These are phyloP conservation scores for Heliopora coerulea DNA, from an alignment of 92 coral and sea anemone species.

Conservation along the genomic window DNA sequence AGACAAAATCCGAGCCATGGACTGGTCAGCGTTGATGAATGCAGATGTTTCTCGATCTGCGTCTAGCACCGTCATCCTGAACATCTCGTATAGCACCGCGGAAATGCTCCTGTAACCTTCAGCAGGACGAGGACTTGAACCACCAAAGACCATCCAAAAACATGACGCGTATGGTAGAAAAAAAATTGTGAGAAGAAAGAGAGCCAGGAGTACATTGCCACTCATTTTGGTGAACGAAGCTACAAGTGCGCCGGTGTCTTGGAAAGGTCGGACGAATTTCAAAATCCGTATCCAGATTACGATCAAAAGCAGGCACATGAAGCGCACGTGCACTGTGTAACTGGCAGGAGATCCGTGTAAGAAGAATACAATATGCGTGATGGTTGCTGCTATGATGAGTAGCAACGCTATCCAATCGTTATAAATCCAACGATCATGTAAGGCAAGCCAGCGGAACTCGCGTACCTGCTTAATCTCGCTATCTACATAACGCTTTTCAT, in stretches of 20 bases:
- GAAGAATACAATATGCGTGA: conserved; percentile 67
- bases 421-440: conserved; percentile 84
- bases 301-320: conserved; percentile 80
- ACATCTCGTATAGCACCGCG: conserved; percentile 76
- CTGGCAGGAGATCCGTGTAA: conserved; percentile 48
- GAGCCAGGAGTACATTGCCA: conserved; percentile 70
- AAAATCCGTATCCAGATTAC: conserved; percentile 81
- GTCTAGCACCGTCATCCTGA: conserved; percentile 89
- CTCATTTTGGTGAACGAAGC: conserved; percentile 83
- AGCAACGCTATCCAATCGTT: conserved; percentile 83
- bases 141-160: conserved; percentile 93
- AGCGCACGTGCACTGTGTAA: conserved; percentile 60
- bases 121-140: conserved; percentile 45
- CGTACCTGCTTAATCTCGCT: conserved; percentile 78
- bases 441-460: conserved; percentile 67
- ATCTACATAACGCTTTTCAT: conserved; percentile 81
- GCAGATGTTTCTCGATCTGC: conserved; percentile 64
- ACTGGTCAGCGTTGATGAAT: conserved; percentile 66
- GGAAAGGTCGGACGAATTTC: conserved; percentile 88
- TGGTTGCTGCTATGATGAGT: conserved; percentile 63
- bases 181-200: conserved; percentile 68
- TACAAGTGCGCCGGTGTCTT: conserved; percentile 86
- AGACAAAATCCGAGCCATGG: conserved; percentile 87
- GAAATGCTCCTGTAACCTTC: conserved; percentile 70
- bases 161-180: conserved; percentile 93